phyloP scores from a whole-genome alignment of 2,797 vertebrate genomes.

The Triplophysa bombifrons region DNA sequence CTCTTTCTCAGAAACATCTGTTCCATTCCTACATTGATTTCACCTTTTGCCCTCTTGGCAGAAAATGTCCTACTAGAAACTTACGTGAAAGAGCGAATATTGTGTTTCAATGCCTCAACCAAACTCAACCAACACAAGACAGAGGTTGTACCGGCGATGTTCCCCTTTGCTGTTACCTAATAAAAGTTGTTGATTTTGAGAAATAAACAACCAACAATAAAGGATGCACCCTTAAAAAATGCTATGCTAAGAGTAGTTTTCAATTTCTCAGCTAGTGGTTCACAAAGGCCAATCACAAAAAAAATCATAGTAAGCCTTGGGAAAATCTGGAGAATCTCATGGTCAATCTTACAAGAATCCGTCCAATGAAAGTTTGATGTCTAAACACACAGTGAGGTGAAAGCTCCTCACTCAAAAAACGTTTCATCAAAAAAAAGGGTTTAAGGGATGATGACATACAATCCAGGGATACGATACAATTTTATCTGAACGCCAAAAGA shows the following conservation, averaged over 20 bases:
- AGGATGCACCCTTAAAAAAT: constrained; percentile 2
- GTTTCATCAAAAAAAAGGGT: constrained; percentile 5
- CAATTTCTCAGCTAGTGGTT: background rate
- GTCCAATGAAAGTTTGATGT: constrained; percentile 26
- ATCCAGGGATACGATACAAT: constrained; percentile 1
- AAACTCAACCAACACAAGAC: background rate
- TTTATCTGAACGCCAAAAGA: background rate
- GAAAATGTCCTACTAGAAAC: background rate
- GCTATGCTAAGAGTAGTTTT: background rate
- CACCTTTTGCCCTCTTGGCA: background rate
- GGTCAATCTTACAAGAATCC: constrained; percentile 6
- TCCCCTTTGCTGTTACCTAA: constrained; percentile 1
- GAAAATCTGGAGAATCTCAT: background rate
- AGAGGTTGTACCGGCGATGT: background rate
- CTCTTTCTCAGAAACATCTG: background rate
- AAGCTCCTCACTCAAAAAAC: background rate
- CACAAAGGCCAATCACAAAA: background rate
- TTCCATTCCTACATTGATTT: constrained; percentile 26
- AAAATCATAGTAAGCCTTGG: background rate
- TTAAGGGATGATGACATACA: background rate
- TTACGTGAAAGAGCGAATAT: background rate
- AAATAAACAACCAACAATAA: constrained; percentile 18
- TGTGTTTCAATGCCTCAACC: background rate
- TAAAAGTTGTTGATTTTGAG: constrained; percentile 5
- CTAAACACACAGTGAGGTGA: constrained; percentile 6